Percentiles rank a stretch among this genome's conserved stretches.
Conservation (phyloP, 2,113 vertebrate genomes). For the Malurus melanocephalus region DNA sequence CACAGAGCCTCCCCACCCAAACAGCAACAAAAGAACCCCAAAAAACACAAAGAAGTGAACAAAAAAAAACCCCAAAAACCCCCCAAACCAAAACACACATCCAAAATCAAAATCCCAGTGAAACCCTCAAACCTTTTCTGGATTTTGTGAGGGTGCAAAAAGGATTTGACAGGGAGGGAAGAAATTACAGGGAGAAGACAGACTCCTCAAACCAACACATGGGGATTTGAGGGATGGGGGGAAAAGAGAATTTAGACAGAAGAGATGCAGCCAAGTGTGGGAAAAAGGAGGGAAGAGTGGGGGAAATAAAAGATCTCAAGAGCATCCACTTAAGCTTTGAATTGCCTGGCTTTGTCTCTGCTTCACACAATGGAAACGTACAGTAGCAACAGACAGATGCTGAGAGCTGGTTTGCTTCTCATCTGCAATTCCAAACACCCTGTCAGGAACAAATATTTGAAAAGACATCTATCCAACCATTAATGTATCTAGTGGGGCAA, state of each 20-base stretch:
- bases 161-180: neutral
- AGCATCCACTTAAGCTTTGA: conserved; percentile 55
- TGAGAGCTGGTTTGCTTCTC: conserved; percentile 58
- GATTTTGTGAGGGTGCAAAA: neutral
- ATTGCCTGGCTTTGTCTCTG: conserved; percentile 53
- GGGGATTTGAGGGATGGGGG: neutral
- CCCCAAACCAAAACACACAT: neutral
- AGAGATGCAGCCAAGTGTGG: neutral
- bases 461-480: conserved; percentile 63
- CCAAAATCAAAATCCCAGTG: neutral
- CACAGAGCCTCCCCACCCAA: neutral
- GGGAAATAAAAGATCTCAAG: conserved; percentile 9
- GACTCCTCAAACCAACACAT: neutral
- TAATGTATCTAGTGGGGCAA: conserved; percentile 12
- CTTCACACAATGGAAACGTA: conserved; percentile 43
- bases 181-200: neutral
- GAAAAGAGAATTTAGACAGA: neutral
- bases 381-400: conserved; percentile 51
- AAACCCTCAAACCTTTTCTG: neutral
- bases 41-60: neutral
- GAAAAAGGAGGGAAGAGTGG: neutral
- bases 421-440: conserved; percentile 67
- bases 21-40: neutral
- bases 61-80: too few relatives aligned
- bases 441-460: conserved; percentile 69